Conservation (phyloP, 2,888 invertebrate species). For the Rhingia campestris region DNA sequence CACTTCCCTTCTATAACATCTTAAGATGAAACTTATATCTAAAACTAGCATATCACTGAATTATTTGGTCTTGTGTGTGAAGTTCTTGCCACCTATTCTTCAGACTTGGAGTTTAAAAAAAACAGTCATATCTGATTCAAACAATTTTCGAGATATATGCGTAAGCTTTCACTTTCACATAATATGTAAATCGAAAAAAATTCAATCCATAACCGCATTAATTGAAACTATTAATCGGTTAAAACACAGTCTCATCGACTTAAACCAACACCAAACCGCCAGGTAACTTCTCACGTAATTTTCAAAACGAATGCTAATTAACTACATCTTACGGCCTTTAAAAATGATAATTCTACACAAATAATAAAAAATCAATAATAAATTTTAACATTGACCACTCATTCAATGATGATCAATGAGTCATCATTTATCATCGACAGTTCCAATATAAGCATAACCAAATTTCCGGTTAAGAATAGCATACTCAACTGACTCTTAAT, state of each 20-base stretch:
- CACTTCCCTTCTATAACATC: too few species aligned
- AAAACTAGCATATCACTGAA: too few species aligned
- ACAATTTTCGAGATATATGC: too few species aligned
- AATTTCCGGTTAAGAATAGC: not conserved
- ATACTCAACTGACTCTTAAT: not conserved
- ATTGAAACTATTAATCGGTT: not conserved
- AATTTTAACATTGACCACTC: slow-evolving; percentile 26
- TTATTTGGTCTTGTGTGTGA: too few species aligned
- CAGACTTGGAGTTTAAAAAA: not conserved
- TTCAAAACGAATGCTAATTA: slow-evolving; percentile 45
- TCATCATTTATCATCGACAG: slow-evolving; percentile 23
- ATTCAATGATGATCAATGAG: slow-evolving; percentile 22
- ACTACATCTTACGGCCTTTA: slow-evolving; percentile 11
- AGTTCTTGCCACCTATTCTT: not conserved
- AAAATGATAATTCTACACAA: slow-evolving; percentile 33
- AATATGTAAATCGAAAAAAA: not conserved
- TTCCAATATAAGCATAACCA: not conserved
- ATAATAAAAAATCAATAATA: slow-evolving; percentile 23
- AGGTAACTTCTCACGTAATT: slow-evolving; percentile 15
- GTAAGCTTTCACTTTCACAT: not conserved
- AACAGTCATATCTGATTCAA: not conserved
- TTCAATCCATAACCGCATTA: not conserved
- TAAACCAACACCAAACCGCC: slow-evolving; percentile 20
- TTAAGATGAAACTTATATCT: too few species aligned
- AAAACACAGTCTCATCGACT: not conserved